A percentile compares a stretch with the other conserved stretches of the same genome.
phyloP scores from a whole-genome alignment of 2,888 invertebrate genomes.

The Drosophila prolongata region DNA sequence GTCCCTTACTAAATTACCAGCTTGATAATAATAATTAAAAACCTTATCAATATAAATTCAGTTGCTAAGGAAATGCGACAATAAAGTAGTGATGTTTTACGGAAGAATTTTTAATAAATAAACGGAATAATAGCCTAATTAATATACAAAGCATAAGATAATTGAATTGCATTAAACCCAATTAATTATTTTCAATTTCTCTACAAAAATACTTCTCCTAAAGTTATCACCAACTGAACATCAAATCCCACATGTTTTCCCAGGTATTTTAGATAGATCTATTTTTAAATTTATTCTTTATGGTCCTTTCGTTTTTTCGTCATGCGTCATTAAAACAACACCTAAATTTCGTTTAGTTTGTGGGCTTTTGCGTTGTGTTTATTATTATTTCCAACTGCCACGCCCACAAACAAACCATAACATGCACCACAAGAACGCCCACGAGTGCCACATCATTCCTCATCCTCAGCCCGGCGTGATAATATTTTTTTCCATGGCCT shows the following conservation, averaged over 20 bases:
- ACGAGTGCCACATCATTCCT: constrained; percentile 31
- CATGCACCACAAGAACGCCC: constrained; percentile 48
- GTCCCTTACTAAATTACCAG: too few relatives aligned
- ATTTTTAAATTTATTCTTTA: background rate
- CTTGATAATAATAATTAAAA: too few relatives aligned
- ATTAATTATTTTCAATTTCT: too few relatives aligned
- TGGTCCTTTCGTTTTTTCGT: background rate
- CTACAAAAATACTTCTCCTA: too few relatives aligned
- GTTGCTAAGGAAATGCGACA: too few relatives aligned
- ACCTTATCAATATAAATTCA: too few relatives aligned
- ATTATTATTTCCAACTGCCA: constrained; percentile 27
- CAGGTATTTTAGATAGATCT: background rate
- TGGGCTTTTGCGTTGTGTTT: constrained; percentile 13
- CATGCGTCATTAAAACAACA: constrained; percentile 35
- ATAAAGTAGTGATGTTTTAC: too few relatives aligned
- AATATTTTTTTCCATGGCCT: constrained; percentile 34
- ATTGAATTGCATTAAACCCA: too few relatives aligned
- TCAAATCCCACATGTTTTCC: background rate
- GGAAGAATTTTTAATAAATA: too few relatives aligned
- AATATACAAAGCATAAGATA: too few relatives aligned
- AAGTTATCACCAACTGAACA: too few relatives aligned
- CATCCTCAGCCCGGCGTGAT: constrained; percentile 19
- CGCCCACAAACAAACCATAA: constrained; percentile 50
- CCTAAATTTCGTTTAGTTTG: constrained; percentile 13
- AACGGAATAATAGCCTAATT: too few relatives aligned